These are phyloP conservation scores for Sus scrofa DNA, from an alignment of 2,113 vertebrate species.

Conservation along the genomic window DNA sequence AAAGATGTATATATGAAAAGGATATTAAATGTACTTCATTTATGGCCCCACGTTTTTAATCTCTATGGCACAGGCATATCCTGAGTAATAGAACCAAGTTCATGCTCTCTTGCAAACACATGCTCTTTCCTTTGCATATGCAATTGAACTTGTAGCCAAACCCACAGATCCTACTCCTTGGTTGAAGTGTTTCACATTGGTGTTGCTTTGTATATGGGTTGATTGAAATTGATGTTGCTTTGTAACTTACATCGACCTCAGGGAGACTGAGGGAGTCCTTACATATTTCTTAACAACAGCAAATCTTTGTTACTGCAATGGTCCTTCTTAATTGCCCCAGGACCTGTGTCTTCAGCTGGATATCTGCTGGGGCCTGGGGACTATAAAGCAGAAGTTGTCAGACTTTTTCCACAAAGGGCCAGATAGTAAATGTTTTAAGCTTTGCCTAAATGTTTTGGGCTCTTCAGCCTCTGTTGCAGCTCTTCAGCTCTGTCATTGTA, in stretches of 20 bases:
- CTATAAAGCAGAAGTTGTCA: background rate
- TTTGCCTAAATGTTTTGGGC: background rate
- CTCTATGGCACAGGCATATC: background rate
- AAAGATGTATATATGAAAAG: background rate
- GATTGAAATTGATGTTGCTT: background rate
- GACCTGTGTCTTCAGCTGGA: background rate
- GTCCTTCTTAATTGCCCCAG: background rate
- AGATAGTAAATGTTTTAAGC: background rate
- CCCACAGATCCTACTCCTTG: background rate
- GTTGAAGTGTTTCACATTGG: background rate
- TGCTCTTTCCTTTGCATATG: background rate
- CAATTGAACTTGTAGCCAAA: background rate
- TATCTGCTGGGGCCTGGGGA: background rate
- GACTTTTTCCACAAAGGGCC: background rate
- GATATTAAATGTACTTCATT: background rate
- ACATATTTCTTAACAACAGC: background rate
- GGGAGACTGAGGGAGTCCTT: background rate
- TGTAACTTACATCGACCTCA: background rate
- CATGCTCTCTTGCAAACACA: background rate
- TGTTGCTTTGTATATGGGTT: background rate
- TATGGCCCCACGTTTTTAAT: background rate
- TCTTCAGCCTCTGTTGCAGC: fast-evolving
- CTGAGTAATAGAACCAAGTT: background rate
- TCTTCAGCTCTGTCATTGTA: background rate
- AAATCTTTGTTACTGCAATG: background rate